phyloP scores from a whole-genome alignment of 2,113 vertebrate species.

The Hippocampus guttulatus region DNA sequence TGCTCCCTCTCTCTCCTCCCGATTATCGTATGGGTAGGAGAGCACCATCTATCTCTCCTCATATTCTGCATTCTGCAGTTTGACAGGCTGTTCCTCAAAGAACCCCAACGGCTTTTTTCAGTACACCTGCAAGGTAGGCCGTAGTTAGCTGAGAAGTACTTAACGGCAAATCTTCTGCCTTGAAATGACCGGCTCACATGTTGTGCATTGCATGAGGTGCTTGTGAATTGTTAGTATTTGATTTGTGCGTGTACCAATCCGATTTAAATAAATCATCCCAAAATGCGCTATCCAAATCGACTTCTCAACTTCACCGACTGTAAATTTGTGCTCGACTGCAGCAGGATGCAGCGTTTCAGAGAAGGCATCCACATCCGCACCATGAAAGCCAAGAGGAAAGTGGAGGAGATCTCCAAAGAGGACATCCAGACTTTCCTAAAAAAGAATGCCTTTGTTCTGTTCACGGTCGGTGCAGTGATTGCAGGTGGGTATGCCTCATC shows the following conservation, averaged over 20 bases:
- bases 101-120: not conserved
- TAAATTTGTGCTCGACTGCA: conserved; percentile 44
- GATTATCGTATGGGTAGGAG: conserved; percentile 14
- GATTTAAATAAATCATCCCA: not conserved
- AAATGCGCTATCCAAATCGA: not conserved
- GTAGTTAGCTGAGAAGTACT: not conserved
- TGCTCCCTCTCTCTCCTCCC: conserved; percentile 24
- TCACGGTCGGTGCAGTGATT: conserved; percentile 87
- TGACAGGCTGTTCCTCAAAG: conserved; percentile 4
- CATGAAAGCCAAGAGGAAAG: conserved; percentile 90
- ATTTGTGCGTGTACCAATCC: not conserved
- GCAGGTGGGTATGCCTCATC: conserved; percentile 76
- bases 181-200: not conserved
- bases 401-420: conserved; percentile 91
- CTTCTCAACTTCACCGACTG: too few relatives aligned
- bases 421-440: conserved; percentile 86
- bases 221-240: not conserved
- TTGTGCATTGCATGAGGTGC: not conserved
- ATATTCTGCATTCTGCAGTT: not conserved
- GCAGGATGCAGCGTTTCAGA: conserved; percentile 86
- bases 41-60: conserved; percentile 10
- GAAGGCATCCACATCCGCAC: conserved; percentile 88
- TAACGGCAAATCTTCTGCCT: not conserved
- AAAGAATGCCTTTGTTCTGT: conserved; percentile 92
- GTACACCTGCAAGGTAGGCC: not conserved